Percentiles rank a stretch among this genome's conserved stretches.
Conservation (phyloP, 2,797 vertebrate genomes). For the Cyprinodon diabolis region DNA sequence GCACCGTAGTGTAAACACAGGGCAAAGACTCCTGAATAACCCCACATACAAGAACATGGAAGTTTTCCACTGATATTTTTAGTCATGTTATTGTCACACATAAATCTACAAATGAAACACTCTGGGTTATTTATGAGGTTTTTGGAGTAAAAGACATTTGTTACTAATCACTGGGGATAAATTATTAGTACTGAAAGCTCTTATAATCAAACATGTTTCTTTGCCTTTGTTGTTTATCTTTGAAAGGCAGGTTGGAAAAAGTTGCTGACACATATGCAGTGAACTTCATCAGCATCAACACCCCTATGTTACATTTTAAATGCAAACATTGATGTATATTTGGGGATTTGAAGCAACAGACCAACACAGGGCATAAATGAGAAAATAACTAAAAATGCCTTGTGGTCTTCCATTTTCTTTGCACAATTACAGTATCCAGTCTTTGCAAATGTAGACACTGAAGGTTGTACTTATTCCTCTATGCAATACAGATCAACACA, state of each 20-base stretch:
- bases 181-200: conserved; percentile 10
- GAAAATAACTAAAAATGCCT: too few relatives aligned
- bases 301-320: background rate
- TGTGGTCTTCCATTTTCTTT: too few relatives aligned
- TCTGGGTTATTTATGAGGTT: background rate
- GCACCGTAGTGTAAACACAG: conserved; percentile 60
- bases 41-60: conserved; percentile 45
- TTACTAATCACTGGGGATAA: conserved; percentile 16
- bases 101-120: background rate
- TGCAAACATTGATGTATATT: too few relatives aligned
- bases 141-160: background rate
- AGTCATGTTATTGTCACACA: background rate
- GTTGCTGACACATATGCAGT: conserved; percentile 22
- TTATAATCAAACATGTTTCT: conserved; percentile 45
- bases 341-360: too few relatives aligned
- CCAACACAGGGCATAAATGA: too few relatives aligned
- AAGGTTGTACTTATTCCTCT: too few relatives aligned
- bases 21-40: conserved; percentile 50
- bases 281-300: background rate
- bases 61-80: conserved; percentile 45
- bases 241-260: conserved; percentile 27
- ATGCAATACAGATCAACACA: too few relatives aligned
- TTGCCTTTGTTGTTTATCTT: conserved; percentile 36
- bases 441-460: too few relatives aligned
- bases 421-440: too few relatives aligned